These are phyloP conservation scores for Drosophila heteroneura DNA, from an alignment of 2,888 invertebrate species.

Conservation along the genomic window DNA sequence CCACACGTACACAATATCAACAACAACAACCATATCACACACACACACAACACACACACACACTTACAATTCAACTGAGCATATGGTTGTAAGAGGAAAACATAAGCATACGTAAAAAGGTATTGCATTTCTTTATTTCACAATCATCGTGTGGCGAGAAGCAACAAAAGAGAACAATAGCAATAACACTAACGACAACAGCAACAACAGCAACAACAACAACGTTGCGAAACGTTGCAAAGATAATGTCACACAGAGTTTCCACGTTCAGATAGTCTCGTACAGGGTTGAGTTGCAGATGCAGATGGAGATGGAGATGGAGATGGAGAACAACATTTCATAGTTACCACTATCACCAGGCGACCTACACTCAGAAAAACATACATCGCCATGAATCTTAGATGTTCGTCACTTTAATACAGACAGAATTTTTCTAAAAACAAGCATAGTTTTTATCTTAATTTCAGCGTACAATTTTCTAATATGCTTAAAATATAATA, in stretches of 20 bases:
- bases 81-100: constrained; percentile 18
- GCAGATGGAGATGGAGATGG: constrained; percentile 2
- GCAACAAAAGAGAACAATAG: constrained; percentile 8
- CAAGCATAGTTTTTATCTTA: neutral
- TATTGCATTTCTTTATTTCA: constrained; percentile 65
- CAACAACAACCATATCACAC: neutral
- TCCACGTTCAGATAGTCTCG: constrained; percentile 3
- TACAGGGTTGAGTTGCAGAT: constrained; percentile 9
- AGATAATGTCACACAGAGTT: constrained; percentile 16
- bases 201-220: constrained; percentile 9
- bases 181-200: constrained; percentile 12
- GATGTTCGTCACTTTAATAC: neutral
- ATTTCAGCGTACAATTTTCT: neutral
- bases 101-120: constrained; percentile 53
- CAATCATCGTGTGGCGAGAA: constrained; percentile 52
- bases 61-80: neutral
- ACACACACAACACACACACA: neutral
- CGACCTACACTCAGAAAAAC: neutral
- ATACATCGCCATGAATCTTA: neutral
- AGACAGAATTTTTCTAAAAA: neutral
- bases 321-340: constrained; percentile 14
- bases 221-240: constrained; percentile 12
- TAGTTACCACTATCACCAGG: constrained; percentile 35
- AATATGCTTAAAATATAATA: neutral
- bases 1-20: neutral